phyloP scores from a whole-genome alignment of 2,888 invertebrate genomes.

The Dione juno region DNA sequence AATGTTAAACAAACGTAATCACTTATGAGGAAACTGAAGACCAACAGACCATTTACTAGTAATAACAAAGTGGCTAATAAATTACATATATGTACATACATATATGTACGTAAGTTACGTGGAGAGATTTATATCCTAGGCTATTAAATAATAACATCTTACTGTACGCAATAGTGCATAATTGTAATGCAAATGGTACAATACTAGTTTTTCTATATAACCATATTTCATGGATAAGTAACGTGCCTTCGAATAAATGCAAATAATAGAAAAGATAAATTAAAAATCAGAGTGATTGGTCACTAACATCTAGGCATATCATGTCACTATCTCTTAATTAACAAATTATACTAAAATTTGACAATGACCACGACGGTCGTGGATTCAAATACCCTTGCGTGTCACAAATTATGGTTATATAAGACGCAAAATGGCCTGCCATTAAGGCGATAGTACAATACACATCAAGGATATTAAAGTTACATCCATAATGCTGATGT shows the following conservation, averaged over 20 bases:
- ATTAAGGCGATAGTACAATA: background rate
- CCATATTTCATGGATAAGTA: background rate
- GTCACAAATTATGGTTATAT: slow-evolving; percentile 16
- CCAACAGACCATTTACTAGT: background rate
- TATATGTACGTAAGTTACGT: background rate
- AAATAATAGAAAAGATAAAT: too few species aligned
- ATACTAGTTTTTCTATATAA: background rate
- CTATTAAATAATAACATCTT: too few species aligned
- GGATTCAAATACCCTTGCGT: slow-evolving; percentile 17
- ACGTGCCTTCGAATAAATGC: background rate
- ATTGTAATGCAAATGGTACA: background rate
- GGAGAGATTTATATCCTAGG: background rate
- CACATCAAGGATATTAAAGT: slow-evolving; percentile 8
- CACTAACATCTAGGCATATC: too few species aligned
- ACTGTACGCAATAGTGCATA: background rate
- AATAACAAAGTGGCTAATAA: background rate
- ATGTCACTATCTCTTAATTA: too few species aligned
- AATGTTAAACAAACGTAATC: background rate
- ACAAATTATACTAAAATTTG: slow-evolving; percentile 1
- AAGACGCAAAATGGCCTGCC: slow-evolving; percentile 2
- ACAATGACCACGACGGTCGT: slow-evolving; percentile 12
- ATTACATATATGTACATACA: background rate
- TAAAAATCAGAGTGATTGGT: too few species aligned
- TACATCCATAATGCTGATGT: slow-evolving; percentile 2
- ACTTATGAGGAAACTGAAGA: background rate